Evolutionary conservation across 2,113 vertebrate genomes (phyloP), one percentile per base, ranked within the genome.

Genomic region (Peromyscus leucopus): DNA sequence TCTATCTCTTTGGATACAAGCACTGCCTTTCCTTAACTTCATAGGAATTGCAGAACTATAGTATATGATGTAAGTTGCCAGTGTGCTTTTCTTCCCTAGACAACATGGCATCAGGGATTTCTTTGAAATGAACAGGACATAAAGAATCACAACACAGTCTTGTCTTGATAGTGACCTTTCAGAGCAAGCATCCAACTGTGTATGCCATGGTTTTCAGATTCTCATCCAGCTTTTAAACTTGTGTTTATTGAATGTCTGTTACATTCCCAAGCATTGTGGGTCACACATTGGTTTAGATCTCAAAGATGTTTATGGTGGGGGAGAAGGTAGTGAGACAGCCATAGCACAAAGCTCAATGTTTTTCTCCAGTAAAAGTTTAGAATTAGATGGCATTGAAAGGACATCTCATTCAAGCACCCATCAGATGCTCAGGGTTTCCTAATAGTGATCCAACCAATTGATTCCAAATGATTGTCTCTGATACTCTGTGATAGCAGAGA

Each of bases 61-160:
- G 48, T 3, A 42, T 8, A 89, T 61, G 78, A 96, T 39, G 39
- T 75, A 71, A 67, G 11, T 69, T 75, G 46, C 7, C 74, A 88
- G 36, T 8, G 55, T 85, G 46, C 26, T 74, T 15, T 59, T 74
- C 28, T 89, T 75, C 9, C 76, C 87, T 6, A 85, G 33, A 91
- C 2, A 6, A 22, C 55, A 65, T 11, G n/a, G 3, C 48, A 72
- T 4, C 59, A 31, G 61, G 13, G 5, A 1, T 91, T 95, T 94
- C 88, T 93, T 93, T 95, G 72, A 95, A 95, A 93, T 90, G 48
- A 83, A 92, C 86, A 51, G 13, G 46, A 59, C 93, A 79, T 61
- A 87, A 74, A 96, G 92, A 92, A 17, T 42, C n/a, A 26, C 2
- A 93, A 26, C 9, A 80, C 0, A 59, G 11, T 75, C 36, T 61